Base-by-base conservation (phyloP, 2,888 invertebrate species). In the Phragmatobia fuliginosa region DNA sequence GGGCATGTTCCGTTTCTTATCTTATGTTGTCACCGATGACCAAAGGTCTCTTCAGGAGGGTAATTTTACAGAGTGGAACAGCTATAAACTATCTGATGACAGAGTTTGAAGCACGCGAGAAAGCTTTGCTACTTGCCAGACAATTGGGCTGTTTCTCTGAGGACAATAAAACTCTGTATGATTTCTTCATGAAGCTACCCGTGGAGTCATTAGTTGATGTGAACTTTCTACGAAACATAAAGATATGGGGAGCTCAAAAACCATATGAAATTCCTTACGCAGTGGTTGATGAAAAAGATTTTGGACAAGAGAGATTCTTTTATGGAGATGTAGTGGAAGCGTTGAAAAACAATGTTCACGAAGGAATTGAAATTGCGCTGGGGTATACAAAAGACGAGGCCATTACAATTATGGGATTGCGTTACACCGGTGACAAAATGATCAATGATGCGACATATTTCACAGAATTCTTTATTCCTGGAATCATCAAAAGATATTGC, bases 371-470 rank as follows among this genome's bases (percentile, higher is more conserved):
- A 0, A 95, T 97, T 86, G 96, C 98, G 87, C 94, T 96, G 32
- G 98, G 98, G 5, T 90, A 97, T 18, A 97, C 96, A 8, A 95
- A 96, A 31, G 96, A 97, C 63, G 98, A 98, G 91, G 97, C 97
- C 0, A 38, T 89, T 0, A 69, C 90, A 58, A 74, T 80, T 8
- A 33, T 88, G 1, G 64, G 70, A 18, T 41, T 67, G 1, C 65
- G 45, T 0, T 73, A 75, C 4, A 38, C 71, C 28, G n/a, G 83
- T 4, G 83, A 88, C 0, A 73, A 79, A 21, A 58, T 85, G 0
- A 59, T 87, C 25, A 66, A 78, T 2, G 78, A 85, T 67, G 86
- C 87, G 0, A 90, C 89, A 64, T 76, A 73, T 31, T 86, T 81
- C 67, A 74, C 78, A 11, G 90, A 92, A 72, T 82, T 84, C 66